Conservation (phyloP, 1,140 invertebrate species). For the Nasonia vitripennis region DNA sequence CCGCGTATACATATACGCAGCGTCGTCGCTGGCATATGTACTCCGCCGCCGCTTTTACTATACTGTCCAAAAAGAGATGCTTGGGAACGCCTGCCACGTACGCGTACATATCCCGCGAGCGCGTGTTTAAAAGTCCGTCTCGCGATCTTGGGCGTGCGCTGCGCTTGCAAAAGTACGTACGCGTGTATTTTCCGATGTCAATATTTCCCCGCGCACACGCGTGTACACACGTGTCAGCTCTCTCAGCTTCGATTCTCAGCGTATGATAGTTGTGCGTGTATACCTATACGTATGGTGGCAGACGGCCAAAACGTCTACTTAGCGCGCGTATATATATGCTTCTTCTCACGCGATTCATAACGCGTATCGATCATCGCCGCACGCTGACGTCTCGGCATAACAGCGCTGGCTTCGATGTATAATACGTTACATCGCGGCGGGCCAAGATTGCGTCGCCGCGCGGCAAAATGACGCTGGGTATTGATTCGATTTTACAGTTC, state of each 20-base stretch:
- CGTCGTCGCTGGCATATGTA: not conserved
- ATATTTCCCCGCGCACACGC: not conserved
- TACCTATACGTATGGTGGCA: not conserved
- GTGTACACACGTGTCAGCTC: no score
- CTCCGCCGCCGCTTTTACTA: not conserved
- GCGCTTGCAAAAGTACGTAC: not conserved
- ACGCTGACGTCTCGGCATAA: not conserved
- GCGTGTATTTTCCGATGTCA: not conserved
- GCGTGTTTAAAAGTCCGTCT: not conserved
- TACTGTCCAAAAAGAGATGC: not conserved
- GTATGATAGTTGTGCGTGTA: not conserved
- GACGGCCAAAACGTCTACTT: not conserved
- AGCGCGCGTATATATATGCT: not conserved
- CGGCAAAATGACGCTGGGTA: not conserved
- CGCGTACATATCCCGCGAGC: not conserved
- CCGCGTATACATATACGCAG: not conserved
- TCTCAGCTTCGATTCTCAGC: no score
- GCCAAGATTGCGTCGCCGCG: not conserved
- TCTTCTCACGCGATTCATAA: not conserved
- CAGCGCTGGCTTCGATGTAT: not conserved
- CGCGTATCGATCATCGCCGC: not conserved
- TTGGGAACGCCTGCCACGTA: not conserved
- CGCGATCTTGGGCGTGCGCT: not conserved
- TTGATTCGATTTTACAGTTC: conserved; percentile 38
- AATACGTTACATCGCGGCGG: not conserved